These are phyloP conservation scores for Synchiropus splendidus DNA, from an alignment of 2,113 vertebrate genomes.

Conservation along the genomic window DNA sequence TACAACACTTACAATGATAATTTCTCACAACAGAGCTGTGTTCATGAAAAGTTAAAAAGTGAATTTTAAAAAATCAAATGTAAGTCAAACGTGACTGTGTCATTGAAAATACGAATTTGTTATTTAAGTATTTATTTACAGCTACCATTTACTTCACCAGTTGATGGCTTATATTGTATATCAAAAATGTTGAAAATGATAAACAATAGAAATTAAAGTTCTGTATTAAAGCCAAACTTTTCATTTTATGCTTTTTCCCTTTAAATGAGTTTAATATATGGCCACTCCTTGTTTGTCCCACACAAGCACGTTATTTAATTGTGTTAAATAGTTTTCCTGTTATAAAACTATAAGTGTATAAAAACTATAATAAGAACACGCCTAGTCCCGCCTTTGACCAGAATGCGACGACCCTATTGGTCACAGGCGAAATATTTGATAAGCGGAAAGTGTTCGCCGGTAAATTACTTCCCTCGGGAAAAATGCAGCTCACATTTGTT, in stretches of 20 bases:
- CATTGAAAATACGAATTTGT: too few relatives aligned
- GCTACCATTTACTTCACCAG: slow-evolving; percentile 54
- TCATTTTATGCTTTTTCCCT: too few relatives aligned
- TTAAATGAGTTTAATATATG: too few relatives aligned
- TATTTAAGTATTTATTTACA: too few relatives aligned
- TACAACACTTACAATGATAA: too few relatives aligned
- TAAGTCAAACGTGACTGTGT: too few relatives aligned
- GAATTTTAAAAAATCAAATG: not conserved
- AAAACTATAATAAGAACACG: slow-evolving; percentile 31
- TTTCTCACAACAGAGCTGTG: too few relatives aligned
- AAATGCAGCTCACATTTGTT: slow-evolving; percentile 33
- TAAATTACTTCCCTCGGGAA: slow-evolving; percentile 55
- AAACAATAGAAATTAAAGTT: slow-evolving; percentile 69
- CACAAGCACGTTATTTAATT: too few relatives aligned
- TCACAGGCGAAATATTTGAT: rapidly evolving
- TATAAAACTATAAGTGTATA: not conserved
- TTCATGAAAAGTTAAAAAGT: not conserved
- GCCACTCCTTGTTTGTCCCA: too few relatives aligned
- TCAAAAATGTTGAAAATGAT: slow-evolving; percentile 39
- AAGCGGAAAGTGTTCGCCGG: slow-evolving; percentile 48
- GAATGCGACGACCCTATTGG: slow-evolving; percentile 26
- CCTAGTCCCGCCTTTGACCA: slow-evolving; percentile 5
- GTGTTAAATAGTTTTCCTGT: too few relatives aligned
- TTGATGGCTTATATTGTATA: slow-evolving; percentile 23
- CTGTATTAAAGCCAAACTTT: too few relatives aligned